phyloP scores from a whole-genome alignment of 2,888 invertebrate genomes.

The Hesperia comma region DNA sequence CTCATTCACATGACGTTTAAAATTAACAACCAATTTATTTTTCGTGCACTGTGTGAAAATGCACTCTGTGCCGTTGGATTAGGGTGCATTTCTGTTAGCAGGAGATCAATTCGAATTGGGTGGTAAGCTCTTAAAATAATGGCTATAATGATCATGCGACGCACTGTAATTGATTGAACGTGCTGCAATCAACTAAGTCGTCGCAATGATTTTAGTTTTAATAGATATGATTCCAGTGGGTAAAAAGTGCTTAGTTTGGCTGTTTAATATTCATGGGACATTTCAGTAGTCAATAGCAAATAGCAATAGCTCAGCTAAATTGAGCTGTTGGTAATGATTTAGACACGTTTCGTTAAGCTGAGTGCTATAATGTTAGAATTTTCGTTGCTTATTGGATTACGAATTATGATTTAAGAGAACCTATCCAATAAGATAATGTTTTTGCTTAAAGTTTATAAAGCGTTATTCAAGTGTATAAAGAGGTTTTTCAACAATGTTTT shows the following conservation, averaged over 20 bases:
- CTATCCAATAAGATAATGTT: no score
- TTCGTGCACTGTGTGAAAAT: slow-evolving; percentile 21
- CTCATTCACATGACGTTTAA: slow-evolving; percentile 49
- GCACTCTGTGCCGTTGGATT: slow-evolving; percentile 19
- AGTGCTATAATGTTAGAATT: neutral
- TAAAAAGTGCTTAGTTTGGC: slow-evolving; percentile 47
- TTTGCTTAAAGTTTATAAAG: no score
- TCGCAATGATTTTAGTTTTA: slow-evolving; percentile 61
- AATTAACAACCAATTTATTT: slow-evolving; percentile 45
- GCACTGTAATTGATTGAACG: slow-evolving; percentile 63
- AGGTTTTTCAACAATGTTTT: no score
- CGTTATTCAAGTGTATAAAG: no score
- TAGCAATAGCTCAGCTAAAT: neutral
- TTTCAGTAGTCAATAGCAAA: slow-evolving; percentile 6
- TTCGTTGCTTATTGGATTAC: no score
- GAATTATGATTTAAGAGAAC: no score
- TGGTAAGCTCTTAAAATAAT: slow-evolving; percentile 41
- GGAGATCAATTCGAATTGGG: slow-evolving; percentile 28
- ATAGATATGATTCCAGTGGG: slow-evolving; percentile 59
- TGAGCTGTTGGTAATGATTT: neutral
- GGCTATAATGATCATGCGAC: slow-evolving; percentile 43
- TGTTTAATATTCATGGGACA: slow-evolving; percentile 29
- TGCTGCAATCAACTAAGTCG: slow-evolving; percentile 58
- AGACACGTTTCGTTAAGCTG: neutral
- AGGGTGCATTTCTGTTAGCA: slow-evolving; percentile 35